Evolutionary conservation across 1,140 invertebrate species (phyloP).

Genomic region (Cotesia vestalis): DNA sequence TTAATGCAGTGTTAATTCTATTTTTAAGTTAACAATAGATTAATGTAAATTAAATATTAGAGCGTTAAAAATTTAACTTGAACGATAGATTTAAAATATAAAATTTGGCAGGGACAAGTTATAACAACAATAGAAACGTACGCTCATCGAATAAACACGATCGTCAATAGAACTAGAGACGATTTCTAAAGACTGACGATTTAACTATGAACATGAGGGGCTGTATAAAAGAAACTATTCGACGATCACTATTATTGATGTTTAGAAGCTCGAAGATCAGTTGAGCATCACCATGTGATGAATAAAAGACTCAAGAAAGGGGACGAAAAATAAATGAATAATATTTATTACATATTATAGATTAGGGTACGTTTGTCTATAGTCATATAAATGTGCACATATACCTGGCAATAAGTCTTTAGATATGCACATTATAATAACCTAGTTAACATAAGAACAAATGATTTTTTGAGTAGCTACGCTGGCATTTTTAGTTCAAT

Average conservation of each 20-base stretch:
- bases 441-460: no score
- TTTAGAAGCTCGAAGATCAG: not conserved
- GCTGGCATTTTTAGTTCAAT: no score
- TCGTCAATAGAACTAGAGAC: not conserved
- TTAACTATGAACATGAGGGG: not conserved
- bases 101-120: not conserved
- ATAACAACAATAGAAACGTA: not conserved
- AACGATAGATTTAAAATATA: not conserved
- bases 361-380: no score
- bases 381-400: no score
- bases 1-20: no score
- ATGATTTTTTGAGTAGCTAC: no score
- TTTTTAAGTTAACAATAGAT: no score
- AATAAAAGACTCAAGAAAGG: not conserved
- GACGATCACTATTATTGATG: conserved; percentile 1
- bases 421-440: no score
- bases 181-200: conserved; percentile 2
- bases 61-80: no score
- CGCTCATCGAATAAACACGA: not conserved
- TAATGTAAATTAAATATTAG: no score
- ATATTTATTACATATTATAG: no score
- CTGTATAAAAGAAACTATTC: not conserved
- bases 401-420: no score
- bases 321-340: not conserved
- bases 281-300: not conserved